Evolutionary conservation across 2,797 vertebrate species (phyloP).

Genomic region (Psittacula derbiana): DNA sequence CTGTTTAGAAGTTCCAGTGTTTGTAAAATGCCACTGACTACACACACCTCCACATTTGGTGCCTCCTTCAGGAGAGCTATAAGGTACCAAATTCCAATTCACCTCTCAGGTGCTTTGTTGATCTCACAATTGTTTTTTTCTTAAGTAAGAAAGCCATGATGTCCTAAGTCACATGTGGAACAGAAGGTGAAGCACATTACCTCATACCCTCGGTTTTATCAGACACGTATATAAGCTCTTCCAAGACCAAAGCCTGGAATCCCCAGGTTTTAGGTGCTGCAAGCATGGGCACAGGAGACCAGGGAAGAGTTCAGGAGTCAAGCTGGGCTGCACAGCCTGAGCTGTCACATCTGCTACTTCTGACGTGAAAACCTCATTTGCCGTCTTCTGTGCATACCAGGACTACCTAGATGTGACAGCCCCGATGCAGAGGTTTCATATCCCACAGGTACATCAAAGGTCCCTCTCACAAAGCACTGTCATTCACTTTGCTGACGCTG

Average conservation of each 20-base stretch:
- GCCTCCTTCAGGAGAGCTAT: neutral
- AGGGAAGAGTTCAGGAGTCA: neutral
- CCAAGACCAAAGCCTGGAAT: neutral
- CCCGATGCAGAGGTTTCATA: rapidly evolving
- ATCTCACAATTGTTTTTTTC: neutral
- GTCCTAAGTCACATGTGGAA: neutral
- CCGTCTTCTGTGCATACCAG: neutral
- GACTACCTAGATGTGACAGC: neutral
- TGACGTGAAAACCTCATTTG: neutral
- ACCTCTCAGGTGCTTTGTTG: neutral
- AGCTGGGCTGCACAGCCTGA: neutral
- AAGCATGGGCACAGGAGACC: rapidly evolving
- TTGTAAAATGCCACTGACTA: neutral
- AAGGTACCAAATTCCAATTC: neutral
- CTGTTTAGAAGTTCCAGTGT: neutral
- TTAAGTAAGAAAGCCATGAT: neutral
- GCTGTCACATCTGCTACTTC: rapidly evolving
- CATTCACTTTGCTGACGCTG: rapidly evolving
- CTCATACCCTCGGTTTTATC: neutral
- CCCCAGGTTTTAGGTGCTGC: neutral
- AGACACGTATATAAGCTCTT: neutral
- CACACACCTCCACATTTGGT: rapidly evolving
- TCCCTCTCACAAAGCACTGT: neutral
- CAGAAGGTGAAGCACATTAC: neutral
- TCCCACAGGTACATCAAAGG: neutral